phyloP scores from a whole-genome alignment of 2,797 vertebrate genomes.

The Sphenodon punctatus region DNA sequence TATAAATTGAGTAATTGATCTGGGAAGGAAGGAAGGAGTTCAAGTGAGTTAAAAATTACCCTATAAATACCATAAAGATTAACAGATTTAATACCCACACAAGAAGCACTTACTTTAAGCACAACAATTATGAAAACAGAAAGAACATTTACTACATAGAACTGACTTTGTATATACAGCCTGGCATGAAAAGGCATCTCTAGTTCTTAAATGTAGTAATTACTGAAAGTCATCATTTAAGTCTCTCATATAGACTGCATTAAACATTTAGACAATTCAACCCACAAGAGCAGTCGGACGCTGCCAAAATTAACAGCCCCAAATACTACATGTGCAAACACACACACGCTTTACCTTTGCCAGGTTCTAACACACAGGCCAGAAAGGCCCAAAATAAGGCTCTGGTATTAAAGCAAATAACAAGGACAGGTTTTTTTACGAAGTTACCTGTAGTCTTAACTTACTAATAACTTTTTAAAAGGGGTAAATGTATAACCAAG shows the following conservation, averaged over 20 bases:
- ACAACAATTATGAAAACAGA: constrained; percentile 66
- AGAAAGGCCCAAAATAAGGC: background rate
- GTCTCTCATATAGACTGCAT: constrained; percentile 5
- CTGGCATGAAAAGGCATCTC: constrained; percentile 56
- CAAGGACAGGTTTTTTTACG: too few species aligned
- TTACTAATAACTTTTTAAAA: too few species aligned
- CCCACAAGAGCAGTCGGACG: too few species aligned
- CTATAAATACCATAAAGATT: constrained; percentile 72
- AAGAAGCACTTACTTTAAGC: constrained; percentile 68
- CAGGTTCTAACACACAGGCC: fast-evolving
- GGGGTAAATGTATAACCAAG: too few species aligned
- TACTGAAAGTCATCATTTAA: constrained; percentile 50
- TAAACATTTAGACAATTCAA: too few species aligned
- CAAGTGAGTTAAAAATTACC: constrained; percentile 63
- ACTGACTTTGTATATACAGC: constrained; percentile 49
- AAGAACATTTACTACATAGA: constrained; percentile 59
- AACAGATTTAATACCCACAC: constrained; percentile 70
- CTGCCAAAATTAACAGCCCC: background rate
- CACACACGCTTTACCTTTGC: background rate
- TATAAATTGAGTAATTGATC: constrained; percentile 54
- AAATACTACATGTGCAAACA: background rate
- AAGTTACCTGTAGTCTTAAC: too few species aligned
- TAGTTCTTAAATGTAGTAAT: constrained; percentile 51
- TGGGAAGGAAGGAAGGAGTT: constrained; percentile 35
- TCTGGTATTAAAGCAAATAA: background rate